Evolutionary conservation across 1,140 invertebrate species (phyloP).

Genomic region (Megalopta genalis): DNA sequence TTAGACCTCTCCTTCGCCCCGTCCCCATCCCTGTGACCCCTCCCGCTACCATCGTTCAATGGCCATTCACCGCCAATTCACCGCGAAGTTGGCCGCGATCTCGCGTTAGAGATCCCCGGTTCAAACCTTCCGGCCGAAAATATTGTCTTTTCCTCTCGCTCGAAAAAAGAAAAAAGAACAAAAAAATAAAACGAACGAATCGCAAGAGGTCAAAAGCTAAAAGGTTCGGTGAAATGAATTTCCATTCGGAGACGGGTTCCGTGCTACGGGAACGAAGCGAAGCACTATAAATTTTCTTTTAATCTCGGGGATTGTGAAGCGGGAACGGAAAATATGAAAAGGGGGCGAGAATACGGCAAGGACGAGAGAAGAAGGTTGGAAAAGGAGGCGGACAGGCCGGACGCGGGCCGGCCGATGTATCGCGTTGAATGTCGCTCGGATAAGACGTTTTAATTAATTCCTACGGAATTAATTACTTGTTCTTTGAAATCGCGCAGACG

Average conservation of each 20-base stretch:
- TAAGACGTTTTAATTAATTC: slow-evolving; percentile 66
- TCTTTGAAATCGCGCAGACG: slow-evolving; percentile 7
- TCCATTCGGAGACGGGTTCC: slow-evolving; percentile 53
- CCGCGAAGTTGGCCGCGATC: background rate
- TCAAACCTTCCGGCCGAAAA: background rate
- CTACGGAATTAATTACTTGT: slow-evolving; percentile 60
- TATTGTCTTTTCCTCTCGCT: slow-evolving; percentile 8
- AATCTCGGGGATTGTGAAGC: slow-evolving; percentile 68
- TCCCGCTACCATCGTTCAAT: background rate
- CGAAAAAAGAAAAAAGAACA: background rate
- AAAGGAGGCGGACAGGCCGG: slow-evolving; percentile 19
- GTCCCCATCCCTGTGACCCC: background rate
- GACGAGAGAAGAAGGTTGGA: slow-evolving; percentile 6
- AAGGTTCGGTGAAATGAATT: slow-evolving; percentile 70
- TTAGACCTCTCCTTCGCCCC: background rate
- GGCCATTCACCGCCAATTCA: background rate
- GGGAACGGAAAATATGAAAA: slow-evolving; percentile 68
- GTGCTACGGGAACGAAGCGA: slow-evolving; percentile 36
- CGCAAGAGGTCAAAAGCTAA: slow-evolving; percentile 64
- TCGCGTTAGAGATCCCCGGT: background rate
- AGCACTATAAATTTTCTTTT: slow-evolving; percentile 75
- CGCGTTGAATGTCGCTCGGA: slow-evolving; percentile 30
- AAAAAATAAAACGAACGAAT: slow-evolving; percentile 17
- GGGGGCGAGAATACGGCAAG: slow-evolving; percentile 18
- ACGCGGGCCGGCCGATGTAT: background rate